A percentile compares a stretch with the other conserved stretches of the same genome.
Evolutionary conservation across 1,140 invertebrate species (phyloP).

Genomic region (Vollenhovia emeryi): DNA sequence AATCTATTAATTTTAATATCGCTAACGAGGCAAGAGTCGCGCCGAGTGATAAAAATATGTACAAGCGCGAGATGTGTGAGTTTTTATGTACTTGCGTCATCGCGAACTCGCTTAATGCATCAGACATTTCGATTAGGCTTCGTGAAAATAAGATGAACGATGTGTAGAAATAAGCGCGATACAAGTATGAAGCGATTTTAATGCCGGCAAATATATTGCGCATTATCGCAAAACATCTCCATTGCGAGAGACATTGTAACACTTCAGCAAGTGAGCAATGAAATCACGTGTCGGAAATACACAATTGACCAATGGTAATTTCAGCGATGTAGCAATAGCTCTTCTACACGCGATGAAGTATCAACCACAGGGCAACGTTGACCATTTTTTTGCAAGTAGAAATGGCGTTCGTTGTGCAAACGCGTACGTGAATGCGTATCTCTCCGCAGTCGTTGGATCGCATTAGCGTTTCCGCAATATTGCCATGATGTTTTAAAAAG

Average conservation of each 20-base stretch:
- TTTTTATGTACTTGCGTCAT: conserved; percentile 11
- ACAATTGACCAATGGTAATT: conserved; percentile 31
- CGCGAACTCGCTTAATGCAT: not conserved
- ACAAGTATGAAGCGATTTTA: not conserved
- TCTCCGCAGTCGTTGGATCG: conserved; percentile 2
- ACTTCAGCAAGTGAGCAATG: conserved; percentile 1
- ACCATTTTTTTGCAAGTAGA: not conserved
- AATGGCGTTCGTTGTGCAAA: conserved; percentile 12
- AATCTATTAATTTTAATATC: not conserved
- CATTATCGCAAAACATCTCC: not conserved
- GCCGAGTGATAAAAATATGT: conserved; percentile 2
- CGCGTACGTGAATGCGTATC: not conserved
- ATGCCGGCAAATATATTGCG: conserved; percentile 5
- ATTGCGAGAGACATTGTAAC: conserved; percentile 21
- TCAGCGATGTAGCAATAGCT: conserved; percentile 24
- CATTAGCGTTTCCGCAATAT: not conserved
- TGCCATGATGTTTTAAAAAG: not conserved
- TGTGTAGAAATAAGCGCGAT: not conserved
- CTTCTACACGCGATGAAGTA: conserved; percentile 2
- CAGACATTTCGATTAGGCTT: conserved; percentile 1
- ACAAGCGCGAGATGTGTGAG: not conserved
- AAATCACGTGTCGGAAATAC: conserved; percentile 35
- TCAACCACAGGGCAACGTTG: not conserved
- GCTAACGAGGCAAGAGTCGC: not conserved
- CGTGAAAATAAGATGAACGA: not conserved